Conservation (phyloP, 2,888 invertebrate species). For the Petrophora chlorosata region DNA sequence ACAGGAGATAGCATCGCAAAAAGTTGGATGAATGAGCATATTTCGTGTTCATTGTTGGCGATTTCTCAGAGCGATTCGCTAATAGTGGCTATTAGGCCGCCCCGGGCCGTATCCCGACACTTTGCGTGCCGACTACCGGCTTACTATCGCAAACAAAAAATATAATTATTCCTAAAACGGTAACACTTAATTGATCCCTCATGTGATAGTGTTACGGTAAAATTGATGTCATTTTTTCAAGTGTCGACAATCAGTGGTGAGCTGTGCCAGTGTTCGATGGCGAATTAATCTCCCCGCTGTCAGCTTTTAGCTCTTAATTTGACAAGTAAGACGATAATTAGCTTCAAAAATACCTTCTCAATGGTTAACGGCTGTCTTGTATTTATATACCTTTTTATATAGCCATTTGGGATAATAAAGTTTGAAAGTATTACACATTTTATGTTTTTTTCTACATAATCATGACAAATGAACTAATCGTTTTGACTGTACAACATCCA, state of each 20-base stretch:
- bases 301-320: conserved; percentile 44
- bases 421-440: conserved; percentile 20
- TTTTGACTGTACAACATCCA: neutral
- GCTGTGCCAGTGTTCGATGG: conserved; percentile 41
- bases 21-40: conserved; percentile 77
- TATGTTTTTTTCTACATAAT: conserved; percentile 16
- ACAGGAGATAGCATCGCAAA: conserved; percentile 62
- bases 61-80: conserved; percentile 77
- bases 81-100: conserved; percentile 75
- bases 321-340: conserved; percentile 46
- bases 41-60: conserved; percentile 78
- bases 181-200: conserved; percentile 71
- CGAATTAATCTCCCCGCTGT: conserved; percentile 51
- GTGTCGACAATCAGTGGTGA: conserved; percentile 52
- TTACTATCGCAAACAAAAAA: conserved; percentile 64
- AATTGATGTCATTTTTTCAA: conserved; percentile 59
- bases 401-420: conserved; percentile 25
- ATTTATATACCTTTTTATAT: conserved; percentile 33
- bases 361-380: conserved; percentile 36
- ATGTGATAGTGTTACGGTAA: conserved; percentile 66
- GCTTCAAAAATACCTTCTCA: conserved; percentile 35
- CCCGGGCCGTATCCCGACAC: conserved; percentile 56
- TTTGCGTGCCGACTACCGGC: conserved; percentile 71
- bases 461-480: conserved; percentile 9
- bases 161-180: conserved; percentile 78